Conservation (phyloP, 1,140 invertebrate species). For the Trachymyrmex cornetzi region DNA sequence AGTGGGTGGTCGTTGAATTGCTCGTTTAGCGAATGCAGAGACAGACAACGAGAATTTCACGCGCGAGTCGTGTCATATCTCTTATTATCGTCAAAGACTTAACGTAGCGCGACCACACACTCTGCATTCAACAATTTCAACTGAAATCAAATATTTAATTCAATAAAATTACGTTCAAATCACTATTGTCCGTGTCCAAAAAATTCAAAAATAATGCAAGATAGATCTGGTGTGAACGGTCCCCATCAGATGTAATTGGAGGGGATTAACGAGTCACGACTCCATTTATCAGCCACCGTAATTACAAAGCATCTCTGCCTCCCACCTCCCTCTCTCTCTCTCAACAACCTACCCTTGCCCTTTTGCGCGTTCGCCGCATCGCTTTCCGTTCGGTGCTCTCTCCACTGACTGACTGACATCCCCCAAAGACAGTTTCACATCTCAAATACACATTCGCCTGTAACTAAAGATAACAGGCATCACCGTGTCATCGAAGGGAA, state of each 20-base stretch:
- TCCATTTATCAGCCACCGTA: slow-evolving; percentile 86
- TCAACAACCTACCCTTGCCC: slow-evolving; percentile 61
- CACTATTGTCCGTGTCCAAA: slow-evolving; percentile 64
- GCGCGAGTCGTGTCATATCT: slow-evolving; percentile 29
- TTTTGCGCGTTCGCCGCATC: slow-evolving; percentile 76
- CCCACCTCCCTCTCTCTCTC: slow-evolving; percentile 57
- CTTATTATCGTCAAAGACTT: slow-evolving; percentile 33
- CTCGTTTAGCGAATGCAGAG: slow-evolving; percentile 69
- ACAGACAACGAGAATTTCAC: slow-evolving; percentile 73
- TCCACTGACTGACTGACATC: slow-evolving; percentile 84
- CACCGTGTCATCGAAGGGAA: slow-evolving; percentile 81
- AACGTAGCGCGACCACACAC: slow-evolving; percentile 71
- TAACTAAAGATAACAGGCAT: slow-evolving; percentile 85
- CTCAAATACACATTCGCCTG: slow-evolving; percentile 82
- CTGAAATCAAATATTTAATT: neutral
- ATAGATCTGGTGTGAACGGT: slow-evolving; percentile 81
- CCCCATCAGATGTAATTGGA: slow-evolving; percentile 86
- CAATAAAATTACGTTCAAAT: slow-evolving; percentile 4
- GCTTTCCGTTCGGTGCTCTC: slow-evolving; percentile 80
- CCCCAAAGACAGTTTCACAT: slow-evolving; percentile 85
- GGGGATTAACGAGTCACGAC: slow-evolving; percentile 86
- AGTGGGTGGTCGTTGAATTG: slow-evolving; percentile 82
- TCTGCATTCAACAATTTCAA: slow-evolving; percentile 48
- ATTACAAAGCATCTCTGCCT: slow-evolving; percentile 85
- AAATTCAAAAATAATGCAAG: slow-evolving; percentile 79